Evolutionary conservation across 1,140 invertebrate genomes (phyloP).

Genomic region (Pseudomyrmex sp.): DNA sequence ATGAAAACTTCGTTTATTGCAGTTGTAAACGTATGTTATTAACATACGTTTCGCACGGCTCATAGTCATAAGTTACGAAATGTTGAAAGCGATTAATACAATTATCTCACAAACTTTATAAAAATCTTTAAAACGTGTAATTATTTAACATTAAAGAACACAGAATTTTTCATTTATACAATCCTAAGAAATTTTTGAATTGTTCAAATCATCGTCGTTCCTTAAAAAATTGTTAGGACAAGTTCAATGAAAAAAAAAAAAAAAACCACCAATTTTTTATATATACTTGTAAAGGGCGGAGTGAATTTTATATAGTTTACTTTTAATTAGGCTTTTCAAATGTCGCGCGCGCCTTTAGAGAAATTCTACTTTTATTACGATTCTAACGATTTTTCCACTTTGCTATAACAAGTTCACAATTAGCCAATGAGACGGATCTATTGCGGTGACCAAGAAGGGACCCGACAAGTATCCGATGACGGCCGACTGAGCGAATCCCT

Average conservation of each 20-base stretch:
- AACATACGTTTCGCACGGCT: neutral
- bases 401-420: neutral
- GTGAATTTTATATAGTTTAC: too few species aligned
- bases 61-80: neutral
- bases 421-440: slow-evolving; percentile 3
- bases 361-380: too few species aligned
- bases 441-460: neutral
- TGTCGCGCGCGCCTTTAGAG: too few species aligned
- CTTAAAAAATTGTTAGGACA: too few species aligned
- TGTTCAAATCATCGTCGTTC: too few species aligned
- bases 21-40: slow-evolving; percentile 8
- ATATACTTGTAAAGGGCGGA: neutral
- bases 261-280: neutral
- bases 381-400: slow-evolving; percentile 27
- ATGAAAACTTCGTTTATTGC: slow-evolving; percentile 22
- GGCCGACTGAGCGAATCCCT: neutral
- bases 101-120: too few species aligned
- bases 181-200: too few species aligned
- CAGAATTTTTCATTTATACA: too few species aligned
- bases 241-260: too few species aligned
- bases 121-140: too few species aligned
- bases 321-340: too few species aligned
- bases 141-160: too few species aligned
- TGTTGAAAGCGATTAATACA: neutral
- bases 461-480: neutral